Evolutionary conservation across 2,888 invertebrate genomes (phyloP).

Genomic region (Rosalia funebris): DNA sequence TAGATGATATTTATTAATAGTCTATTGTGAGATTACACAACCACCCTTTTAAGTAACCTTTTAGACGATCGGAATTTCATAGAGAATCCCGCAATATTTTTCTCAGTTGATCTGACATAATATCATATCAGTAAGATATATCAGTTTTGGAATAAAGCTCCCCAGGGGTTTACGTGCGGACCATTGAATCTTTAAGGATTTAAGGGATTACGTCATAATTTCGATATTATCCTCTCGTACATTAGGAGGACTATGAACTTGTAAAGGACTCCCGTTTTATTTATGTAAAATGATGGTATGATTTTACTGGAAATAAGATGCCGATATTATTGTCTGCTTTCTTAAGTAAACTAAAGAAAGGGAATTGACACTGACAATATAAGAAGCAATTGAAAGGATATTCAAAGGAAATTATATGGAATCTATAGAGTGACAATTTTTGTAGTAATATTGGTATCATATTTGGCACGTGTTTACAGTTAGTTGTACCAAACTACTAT

Average conservation of each 20-base stretch:
- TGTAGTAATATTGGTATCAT: too few species aligned
- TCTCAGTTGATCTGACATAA: constrained; percentile 2
- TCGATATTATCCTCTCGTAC: constrained; percentile 31
- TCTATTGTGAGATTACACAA: not conserved
- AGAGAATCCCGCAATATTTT: constrained; percentile 13
- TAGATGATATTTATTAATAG: constrained; percentile 4
- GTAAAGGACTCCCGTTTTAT: constrained; percentile 1
- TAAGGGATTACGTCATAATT: constrained; percentile 43
- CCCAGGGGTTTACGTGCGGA: constrained; percentile 11
- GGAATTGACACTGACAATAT: too few species aligned
- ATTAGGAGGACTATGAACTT: constrained; percentile 6
- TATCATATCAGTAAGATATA: constrained; percentile 24
- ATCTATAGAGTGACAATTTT: too few species aligned
- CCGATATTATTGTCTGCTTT: too few species aligned
- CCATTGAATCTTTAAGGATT: constrained; percentile 31
- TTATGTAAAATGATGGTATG: constrained; percentile 3
- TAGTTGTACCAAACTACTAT: too few species aligned
- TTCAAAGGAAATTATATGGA: too few species aligned
- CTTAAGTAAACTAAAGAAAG: too few species aligned
- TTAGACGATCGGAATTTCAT: constrained; percentile 4
- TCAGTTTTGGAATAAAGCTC: constrained; percentile 18
- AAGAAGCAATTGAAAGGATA: too few species aligned
- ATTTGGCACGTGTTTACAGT: too few species aligned
- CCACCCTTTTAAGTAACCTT: constrained; percentile 1
- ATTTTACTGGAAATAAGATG: too few species aligned